Evolutionary conservation across 2,113 vertebrate genomes (phyloP).

Genomic region (Myocastor coypus): DNA sequence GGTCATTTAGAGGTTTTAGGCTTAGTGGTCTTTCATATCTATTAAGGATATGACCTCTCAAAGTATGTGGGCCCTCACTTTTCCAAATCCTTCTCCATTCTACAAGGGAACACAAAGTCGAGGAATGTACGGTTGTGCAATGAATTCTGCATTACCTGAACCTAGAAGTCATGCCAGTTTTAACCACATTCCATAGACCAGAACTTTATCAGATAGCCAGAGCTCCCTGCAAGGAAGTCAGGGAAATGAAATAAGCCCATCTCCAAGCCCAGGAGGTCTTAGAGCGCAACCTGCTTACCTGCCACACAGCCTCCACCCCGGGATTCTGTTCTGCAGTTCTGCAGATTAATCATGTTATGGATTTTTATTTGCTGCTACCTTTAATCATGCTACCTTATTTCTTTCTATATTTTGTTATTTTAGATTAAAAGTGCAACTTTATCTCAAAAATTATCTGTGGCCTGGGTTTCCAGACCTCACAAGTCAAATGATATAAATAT

Average conservation of each 20-base stretch:
- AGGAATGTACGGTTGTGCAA: background rate
- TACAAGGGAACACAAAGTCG: background rate
- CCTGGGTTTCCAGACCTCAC: background rate
- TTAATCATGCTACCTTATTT: background rate
- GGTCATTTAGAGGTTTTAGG: background rate
- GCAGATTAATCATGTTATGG: background rate
- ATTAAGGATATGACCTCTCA: background rate
- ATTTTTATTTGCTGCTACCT: background rate
- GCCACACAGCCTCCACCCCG: background rate
- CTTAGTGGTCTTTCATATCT: background rate
- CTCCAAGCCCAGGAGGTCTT: background rate
- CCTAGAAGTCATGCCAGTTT: background rate
- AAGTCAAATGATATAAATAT: slow-evolving; percentile 25
- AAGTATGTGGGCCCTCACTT: background rate
- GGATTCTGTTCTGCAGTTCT: background rate
- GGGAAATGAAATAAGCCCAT: background rate
- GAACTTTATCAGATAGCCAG: background rate
- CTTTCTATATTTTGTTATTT: background rate
- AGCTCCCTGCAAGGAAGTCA: background rate
- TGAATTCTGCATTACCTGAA: background rate
- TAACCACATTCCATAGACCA: background rate
- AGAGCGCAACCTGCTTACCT: no score
- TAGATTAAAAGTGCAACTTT: background rate
- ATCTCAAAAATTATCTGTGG: slow-evolving; percentile 8
- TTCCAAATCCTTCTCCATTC: background rate